These are phyloP conservation scores for Chondrilla cf. caribensis DNA, from an alignment of 37 sponge, comb jelly and placozoan species.

Conservation along the genomic window DNA sequence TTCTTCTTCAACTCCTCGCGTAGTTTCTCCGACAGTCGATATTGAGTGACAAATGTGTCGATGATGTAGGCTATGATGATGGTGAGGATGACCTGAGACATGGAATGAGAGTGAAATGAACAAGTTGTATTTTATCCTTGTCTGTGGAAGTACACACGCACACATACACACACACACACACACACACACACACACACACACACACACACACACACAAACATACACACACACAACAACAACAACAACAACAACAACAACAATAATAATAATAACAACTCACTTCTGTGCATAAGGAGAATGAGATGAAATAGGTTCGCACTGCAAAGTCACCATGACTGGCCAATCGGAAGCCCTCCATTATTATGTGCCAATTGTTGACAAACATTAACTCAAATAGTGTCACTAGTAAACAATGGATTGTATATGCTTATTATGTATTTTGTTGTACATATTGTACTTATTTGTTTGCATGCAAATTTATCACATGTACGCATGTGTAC, in stretches of 20 bases:
- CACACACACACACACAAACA: too few species aligned
- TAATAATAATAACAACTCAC: not conserved
- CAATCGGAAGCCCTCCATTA: constrained; percentile 61
- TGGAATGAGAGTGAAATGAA: too few species aligned
- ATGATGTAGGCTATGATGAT: constrained; percentile 73
- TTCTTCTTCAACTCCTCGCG: constrained; percentile 4
- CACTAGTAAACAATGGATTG: constrained; percentile 47
- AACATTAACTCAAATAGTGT: constrained; percentile 82
- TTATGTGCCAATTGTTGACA: constrained; percentile 86
- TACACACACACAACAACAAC: not conserved
- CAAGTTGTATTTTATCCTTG: too few species aligned
- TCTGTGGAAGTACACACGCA: too few species aligned
- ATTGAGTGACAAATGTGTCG: constrained; percentile 64
- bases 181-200: too few species aligned
- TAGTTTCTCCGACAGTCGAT: not conserved
- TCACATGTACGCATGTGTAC: too few species aligned
- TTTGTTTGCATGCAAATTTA: too few species aligned
- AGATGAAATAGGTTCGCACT: constrained; percentile 20
- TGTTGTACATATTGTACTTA: too few species aligned
- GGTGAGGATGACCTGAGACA: constrained; percentile 33
- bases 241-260: too few species aligned
- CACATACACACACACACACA: too few species aligned
- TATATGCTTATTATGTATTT: too few species aligned
- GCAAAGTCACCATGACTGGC: not conserved
- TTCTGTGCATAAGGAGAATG: constrained; percentile 5